Evolutionary conservation across 2,888 invertebrate species (phyloP), one percentile per base, ranked within the genome.

Genomic region (Gerosis bhagava): DNA sequence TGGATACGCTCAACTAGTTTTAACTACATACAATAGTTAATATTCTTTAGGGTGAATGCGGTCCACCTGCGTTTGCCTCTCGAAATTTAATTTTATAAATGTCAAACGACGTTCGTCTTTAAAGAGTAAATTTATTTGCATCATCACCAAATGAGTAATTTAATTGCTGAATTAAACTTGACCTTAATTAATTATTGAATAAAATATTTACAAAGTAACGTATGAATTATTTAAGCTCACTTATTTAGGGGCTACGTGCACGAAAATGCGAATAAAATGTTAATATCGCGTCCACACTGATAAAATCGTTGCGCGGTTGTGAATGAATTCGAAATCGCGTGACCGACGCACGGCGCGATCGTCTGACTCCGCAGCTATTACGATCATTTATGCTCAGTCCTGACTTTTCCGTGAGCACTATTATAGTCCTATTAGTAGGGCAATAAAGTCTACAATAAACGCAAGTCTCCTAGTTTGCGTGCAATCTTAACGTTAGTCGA

Each of bases 261-360:
- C 26, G 19, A 34, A 40, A 47, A 40, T 35, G 40, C 28, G 28
- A 34, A 47, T 34, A 40, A 47, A 34, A 40, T 35, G 46, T 40
- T 47, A 47, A 40, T 47, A 40, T 22, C 13, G 32, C 21, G 28
- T 26, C 22, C 40, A 26, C 28, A 32, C 19, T 47, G 46, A 47
- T 47, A 47, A 40, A 40, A 47, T 47, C 46, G 24, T n/a, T n/a
- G 19, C 21, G 31, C 16, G 15, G 35, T 43, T 44, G 34, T 53
- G 53, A 53, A 53, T 50, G 50, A 49, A 53, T 49, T 35, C 25
- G 25, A 61, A 60, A 60, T 60, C 49, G 56, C 53, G 57, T 60
- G 57, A 60, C 60, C 49, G 50, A 46, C 49, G 58, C 43, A 26
- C 49, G 50, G 47, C 49, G 58, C 43, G 32, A 39, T 39, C 31